phyloP scores from a whole-genome alignment of 2,888 invertebrate genomes.

The Dioctria linearis region DNA sequence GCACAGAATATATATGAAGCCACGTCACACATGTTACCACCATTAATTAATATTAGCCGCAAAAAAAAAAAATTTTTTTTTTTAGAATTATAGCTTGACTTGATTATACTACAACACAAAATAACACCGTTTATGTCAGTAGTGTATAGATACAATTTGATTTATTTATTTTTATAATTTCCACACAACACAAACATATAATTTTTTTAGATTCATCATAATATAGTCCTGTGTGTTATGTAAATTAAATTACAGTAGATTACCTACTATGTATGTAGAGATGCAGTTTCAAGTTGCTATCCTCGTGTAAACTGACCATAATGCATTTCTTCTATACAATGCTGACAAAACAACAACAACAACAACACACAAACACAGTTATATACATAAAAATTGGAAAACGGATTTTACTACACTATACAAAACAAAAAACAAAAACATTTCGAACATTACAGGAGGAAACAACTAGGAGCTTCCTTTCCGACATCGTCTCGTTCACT shows the following conservation, averaged over 20 bases:
- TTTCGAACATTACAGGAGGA: constrained; percentile 50
- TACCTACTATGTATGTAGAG: background rate
- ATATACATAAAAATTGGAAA: background rate
- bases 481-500: constrained; percentile 48
- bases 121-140: constrained; percentile 1
- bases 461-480: constrained; percentile 49
- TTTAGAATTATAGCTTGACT: constrained; percentile 14
- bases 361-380: constrained; percentile 12
- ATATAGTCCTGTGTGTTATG: background rate
- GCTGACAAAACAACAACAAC: background rate
- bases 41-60: constrained; percentile 4
- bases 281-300: constrained; percentile 47
- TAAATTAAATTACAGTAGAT: constrained; percentile 36
- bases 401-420: constrained; percentile 36
- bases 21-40: constrained; percentile 42
- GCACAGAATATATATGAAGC: constrained; percentile 56
- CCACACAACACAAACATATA: background rate
- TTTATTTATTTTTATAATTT: too few species aligned
- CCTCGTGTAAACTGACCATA: constrained; percentile 21
- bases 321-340: too few species aligned
- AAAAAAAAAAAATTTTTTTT: constrained; percentile 26
- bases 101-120: too few species aligned
- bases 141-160: constrained; percentile 26
- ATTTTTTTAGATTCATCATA: constrained; percentile 1
- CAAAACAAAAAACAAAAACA: background rate